Evolutionary conservation across 2,797 vertebrate genomes (phyloP), one percentile per base, ranked within the genome.

Genomic region (Pterois miles): DNA sequence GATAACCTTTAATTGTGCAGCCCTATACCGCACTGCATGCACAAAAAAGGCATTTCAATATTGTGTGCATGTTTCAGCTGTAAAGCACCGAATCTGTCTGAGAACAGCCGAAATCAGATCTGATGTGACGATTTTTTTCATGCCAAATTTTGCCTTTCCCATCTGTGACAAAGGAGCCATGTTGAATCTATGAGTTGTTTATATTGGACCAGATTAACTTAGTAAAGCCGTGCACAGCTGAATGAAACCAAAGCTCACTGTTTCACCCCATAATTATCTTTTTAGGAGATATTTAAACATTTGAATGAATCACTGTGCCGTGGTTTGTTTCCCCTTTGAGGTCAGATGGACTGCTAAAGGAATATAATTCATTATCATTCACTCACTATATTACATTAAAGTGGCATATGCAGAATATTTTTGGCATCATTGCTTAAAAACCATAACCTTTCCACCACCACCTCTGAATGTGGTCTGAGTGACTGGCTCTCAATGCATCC

Each of bases 1-100:
- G 38, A 40, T 40, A 40, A 40, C 14, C 14, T 16, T 40, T 40
- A 43, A 43, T 43, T 43, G 40, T 43, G 40, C 40, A 43, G 40
- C 3, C 16, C 40, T 43, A 18, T 43, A 43, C 40, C 40, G 18
- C 4, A 53, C 23, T 40, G 18, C 29, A 48, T 22, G 63, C 53
- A 50, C 27, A n/a, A 60, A 8, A 29, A 22, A 31, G 1, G 1
- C 29, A 59, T 46, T 74, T 46, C 20, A 46, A 56, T 18, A 9
- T 18, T 20, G 7, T 59, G 31, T 58, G 29, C 6, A 29, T 10
- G 54, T 33, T 33, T 58, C 57, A 36, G 33, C n/a, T 36, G 6
- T n/a, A 23, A 36, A 0, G 33, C 20, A n/a, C 8, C 4, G 20
- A 0, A 22, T 59, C 31, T 22, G 13, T 18, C 40, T 43, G 40